These are phyloP conservation scores for Cephus cinctus DNA, from an alignment of 1,140 invertebrate genomes.

Conservation along the genomic window DNA sequence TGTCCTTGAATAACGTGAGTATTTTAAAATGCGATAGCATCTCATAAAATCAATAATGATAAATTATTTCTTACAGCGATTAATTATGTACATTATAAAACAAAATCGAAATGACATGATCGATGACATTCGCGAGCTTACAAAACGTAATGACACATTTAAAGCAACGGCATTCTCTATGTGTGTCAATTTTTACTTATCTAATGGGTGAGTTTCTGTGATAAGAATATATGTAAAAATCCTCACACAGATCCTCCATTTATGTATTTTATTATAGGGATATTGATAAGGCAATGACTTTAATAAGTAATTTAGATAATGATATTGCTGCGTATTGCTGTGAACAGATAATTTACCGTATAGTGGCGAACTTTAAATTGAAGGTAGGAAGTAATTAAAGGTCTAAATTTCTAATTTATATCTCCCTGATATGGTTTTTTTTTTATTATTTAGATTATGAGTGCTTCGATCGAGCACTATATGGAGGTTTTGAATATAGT, in stretches of 20 bases:
- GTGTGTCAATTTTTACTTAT: constrained; percentile 32
- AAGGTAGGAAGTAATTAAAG: constrained; percentile 23
- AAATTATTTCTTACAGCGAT: constrained; percentile 26
- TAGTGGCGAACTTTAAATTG: constrained; percentile 17
- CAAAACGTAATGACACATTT: constrained; percentile 33
- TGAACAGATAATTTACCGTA: constrained; percentile 29
- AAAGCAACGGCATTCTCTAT: constrained; percentile 26
- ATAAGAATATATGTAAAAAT: constrained; percentile 6
- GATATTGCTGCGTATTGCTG: constrained; percentile 31
- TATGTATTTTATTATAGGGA: constrained; percentile 23
- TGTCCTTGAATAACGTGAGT: constrained; percentile 30
- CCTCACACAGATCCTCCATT: background rate
- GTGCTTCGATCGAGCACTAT: constrained; percentile 19
- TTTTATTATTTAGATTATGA: constrained; percentile 17
- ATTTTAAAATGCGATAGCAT: constrained; percentile 6
- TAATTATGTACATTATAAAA: constrained; percentile 41
- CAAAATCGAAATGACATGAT: constrained; percentile 31
- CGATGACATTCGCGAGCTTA: constrained; percentile 36
- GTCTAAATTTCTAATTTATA: constrained; percentile 7
- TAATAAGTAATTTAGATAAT: constrained; percentile 31
- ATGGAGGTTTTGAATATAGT: constrained; percentile 25
- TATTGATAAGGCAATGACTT: constrained; percentile 29
- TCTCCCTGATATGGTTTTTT: constrained; percentile 6
- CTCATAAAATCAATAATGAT: constrained; percentile 2
- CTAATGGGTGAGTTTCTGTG: constrained; percentile 24